Conservation (phyloP, 2,113 vertebrate species). For the Coracopsis vasa region DNA sequence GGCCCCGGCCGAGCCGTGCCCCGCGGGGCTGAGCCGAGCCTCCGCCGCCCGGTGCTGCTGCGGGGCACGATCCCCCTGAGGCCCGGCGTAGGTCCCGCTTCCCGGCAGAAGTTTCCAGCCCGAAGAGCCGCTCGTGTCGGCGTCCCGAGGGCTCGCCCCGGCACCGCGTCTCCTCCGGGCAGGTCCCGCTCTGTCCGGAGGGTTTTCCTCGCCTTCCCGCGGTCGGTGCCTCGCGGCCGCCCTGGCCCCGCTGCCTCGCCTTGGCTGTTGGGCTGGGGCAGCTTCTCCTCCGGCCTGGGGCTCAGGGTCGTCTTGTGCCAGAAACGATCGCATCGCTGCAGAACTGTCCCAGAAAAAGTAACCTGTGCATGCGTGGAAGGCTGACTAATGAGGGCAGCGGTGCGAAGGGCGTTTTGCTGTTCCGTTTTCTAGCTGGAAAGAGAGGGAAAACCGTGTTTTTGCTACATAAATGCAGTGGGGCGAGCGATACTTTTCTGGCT, state of each 20-base stretch:
- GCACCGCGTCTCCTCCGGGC: neutral
- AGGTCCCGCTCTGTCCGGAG: neutral
- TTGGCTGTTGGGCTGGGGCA: neutral
- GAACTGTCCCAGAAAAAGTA: neutral
- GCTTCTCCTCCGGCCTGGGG: neutral
- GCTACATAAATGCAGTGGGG: no score
- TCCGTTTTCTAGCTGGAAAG: neutral
- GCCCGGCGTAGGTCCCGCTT: neutral
- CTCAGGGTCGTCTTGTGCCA: neutral
- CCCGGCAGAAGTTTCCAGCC: neutral
- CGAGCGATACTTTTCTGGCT: neutral
- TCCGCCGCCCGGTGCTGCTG: neutral
- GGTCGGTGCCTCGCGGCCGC: neutral
- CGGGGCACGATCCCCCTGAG: neutral
- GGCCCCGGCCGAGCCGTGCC: neutral
- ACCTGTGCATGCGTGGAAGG: neutral
- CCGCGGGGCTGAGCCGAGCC: neutral
- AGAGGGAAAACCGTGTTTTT: neutral
- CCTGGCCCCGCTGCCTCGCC: neutral
- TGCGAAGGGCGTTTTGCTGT: neutral
- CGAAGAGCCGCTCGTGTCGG: neutral
- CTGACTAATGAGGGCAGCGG: fast-evolving
- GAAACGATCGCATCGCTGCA: neutral
- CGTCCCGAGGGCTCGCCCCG: neutral
- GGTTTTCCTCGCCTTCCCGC: neutral